Conservation (phyloP, 1,140 invertebrate genomes). For the Drosophila mojavensis region DNA sequence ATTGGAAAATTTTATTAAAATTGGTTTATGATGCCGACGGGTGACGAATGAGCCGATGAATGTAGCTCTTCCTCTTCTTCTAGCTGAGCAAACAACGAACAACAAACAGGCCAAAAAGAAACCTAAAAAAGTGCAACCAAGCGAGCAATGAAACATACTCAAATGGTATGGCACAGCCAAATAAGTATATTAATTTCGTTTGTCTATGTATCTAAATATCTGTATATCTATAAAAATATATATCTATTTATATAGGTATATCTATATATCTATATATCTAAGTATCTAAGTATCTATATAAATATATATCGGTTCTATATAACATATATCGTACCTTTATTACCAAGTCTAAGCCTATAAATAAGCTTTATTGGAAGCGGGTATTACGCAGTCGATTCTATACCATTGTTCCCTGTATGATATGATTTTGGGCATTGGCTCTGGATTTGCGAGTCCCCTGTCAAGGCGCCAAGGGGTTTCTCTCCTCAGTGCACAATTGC, state of each 20-base stretch:
- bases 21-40: slow-evolving; percentile 76
- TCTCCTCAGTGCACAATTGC: slow-evolving; percentile 2
- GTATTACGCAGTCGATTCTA: background rate
- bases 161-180: too few relatives aligned
- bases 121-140: slow-evolving; percentile 42
- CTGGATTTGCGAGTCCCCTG: slow-evolving; percentile 23
- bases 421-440: slow-evolving; percentile 13
- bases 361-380: background rate
- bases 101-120: slow-evolving; percentile 30
- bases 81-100: slow-evolving; percentile 28
- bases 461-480: slow-evolving; percentile 35
- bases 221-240: too few relatives aligned
- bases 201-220: too few relatives aligned
- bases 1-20: slow-evolving; percentile 80
- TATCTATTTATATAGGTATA: too few relatives aligned
- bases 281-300: too few relatives aligned
- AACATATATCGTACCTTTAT: too few relatives aligned
- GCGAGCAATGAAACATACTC: slow-evolving; percentile 1
- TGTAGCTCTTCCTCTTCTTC: slow-evolving; percentile 19
- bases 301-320: too few relatives aligned
- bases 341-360: too few relatives aligned
- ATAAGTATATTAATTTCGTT: too few relatives aligned
- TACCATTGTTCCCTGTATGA: background rate
- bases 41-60: slow-evolving; percentile 4
- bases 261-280: too few relatives aligned